Base-by-base conservation (phyloP, 2,113 vertebrate genomes). In the Athene cunicularia region DNA sequence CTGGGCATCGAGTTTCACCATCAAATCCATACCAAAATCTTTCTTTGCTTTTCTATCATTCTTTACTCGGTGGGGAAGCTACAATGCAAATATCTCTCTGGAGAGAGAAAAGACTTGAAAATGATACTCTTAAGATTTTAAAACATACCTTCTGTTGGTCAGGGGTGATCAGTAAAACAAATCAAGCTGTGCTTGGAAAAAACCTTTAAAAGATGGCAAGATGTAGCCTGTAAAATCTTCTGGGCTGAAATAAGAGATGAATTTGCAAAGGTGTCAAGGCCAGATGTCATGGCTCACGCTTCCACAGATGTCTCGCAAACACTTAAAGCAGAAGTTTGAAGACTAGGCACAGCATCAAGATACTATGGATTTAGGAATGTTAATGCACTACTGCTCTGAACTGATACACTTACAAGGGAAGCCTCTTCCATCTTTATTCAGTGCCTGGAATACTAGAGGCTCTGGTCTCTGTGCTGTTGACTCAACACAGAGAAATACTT, bases 1-100 rank as follows among this genome's bases (percentile, higher is more conserved):
- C 64, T 5, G 5, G 59, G 79, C 35, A 22, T 10, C 1, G 1
- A 83, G 70, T 35, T 59, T 45, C 1, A 0, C 32, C 4, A 6
- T 21, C 68, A 79, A 55, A 89, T 16, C 68, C 76, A 10, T 3
- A 14, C 39, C 55, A 81, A 32, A 84, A 37, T 71, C 62, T 28
- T 23, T 0, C 60, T 79, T 50, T 75, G 86, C 66, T 93, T 85
- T 92, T 85, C 74, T 93, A 12, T 85, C 67, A 53, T 80, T 50
- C 81, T 90, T 62, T 53, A 45, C 79, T 86, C 11, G 0, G 59
- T 8, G 15, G 76, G 88, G 82, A 92, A 83, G 66, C 39, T 10
- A 62, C 67, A 83, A 58, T 30, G 71, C 35, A 94, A 93, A 71
- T 64, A 59, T 37, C 50, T 35, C 59, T 70, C 52, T 0, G 0